phyloP scores from a whole-genome alignment of 2,888 invertebrate genomes.

The Pantelozetes paolii region DNA sequence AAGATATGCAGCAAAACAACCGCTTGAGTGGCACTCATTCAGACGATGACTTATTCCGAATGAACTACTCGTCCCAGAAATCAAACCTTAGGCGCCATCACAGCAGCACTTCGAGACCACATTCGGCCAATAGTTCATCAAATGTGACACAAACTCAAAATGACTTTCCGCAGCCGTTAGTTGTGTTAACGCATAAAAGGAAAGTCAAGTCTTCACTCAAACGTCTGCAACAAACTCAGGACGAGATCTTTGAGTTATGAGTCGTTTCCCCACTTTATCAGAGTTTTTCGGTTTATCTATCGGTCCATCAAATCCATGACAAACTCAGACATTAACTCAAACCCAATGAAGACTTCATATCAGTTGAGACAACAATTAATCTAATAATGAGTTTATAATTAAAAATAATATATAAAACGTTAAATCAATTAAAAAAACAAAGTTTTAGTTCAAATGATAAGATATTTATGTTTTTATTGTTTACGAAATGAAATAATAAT shows the following conservation, averaged over 20 bases:
- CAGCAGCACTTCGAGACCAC: conserved; percentile 24
- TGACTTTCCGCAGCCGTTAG: conserved; percentile 19
- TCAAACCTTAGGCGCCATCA: conserved; percentile 4
- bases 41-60: conserved; percentile 30
- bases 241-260: conserved; percentile 88
- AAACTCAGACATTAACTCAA: too few relatives aligned
- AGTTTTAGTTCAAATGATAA: too few relatives aligned
- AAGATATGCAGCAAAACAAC: conserved; percentile 49
- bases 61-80: background rate
- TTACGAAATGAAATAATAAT: too few relatives aligned
- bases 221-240: conserved; percentile 76
- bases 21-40: conserved; percentile 23
- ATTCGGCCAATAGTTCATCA: background rate
- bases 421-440: too few relatives aligned
- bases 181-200: conserved; percentile 60
- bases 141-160: background rate
- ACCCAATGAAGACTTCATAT: too few relatives aligned
- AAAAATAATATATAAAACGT: too few relatives aligned
- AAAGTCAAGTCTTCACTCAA: conserved; percentile 73
- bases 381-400: too few relatives aligned
- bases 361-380: too few relatives aligned
- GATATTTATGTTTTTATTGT: too few relatives aligned
- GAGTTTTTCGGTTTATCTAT: too few relatives aligned
- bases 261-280: background rate
- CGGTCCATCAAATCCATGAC: too few relatives aligned